Percentiles rank a stretch among this genome's conserved stretches.
Conservation (phyloP, 2,797 vertebrate species). For the Pangasius djambal region DNA sequence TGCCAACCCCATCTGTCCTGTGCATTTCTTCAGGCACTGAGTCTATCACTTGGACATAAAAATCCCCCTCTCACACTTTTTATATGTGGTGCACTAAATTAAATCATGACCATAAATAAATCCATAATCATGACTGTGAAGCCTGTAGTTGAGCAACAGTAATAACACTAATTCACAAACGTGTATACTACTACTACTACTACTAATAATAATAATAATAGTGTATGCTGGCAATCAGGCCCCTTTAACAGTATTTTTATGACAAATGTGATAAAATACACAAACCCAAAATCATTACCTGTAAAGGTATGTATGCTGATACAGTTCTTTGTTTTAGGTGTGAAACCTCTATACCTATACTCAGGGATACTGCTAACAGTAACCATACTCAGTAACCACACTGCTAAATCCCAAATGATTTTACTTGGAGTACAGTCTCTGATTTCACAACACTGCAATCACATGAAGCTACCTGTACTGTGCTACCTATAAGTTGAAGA, state of each 20-base stretch:
- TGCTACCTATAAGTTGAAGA: background rate
- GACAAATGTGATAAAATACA: background rate
- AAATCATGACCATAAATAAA: background rate
- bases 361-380: background rate
- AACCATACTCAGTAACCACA: background rate
- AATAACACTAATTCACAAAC: background rate
- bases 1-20: conserved; percentile 21
- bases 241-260: background rate
- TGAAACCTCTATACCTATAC: background rate
- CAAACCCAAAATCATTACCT: background rate
- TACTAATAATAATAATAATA: background rate
- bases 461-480: background rate
- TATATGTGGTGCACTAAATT: background rate
- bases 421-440: background rate
- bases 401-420: background rate
- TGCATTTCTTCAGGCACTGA: conserved; percentile 4
- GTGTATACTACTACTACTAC: background rate
- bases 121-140: background rate
- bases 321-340: background rate
- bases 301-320: background rate
- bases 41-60: background rate
- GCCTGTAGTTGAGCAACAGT: background rate
- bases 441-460: background rate
- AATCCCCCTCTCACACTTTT: background rate
- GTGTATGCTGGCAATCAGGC: background rate